Percentiles rank a stretch among this genome's conserved stretches.
phyloP scores from a whole-genome alignment of 2,113 vertebrate genomes.

The Lynx canadensis region DNA sequence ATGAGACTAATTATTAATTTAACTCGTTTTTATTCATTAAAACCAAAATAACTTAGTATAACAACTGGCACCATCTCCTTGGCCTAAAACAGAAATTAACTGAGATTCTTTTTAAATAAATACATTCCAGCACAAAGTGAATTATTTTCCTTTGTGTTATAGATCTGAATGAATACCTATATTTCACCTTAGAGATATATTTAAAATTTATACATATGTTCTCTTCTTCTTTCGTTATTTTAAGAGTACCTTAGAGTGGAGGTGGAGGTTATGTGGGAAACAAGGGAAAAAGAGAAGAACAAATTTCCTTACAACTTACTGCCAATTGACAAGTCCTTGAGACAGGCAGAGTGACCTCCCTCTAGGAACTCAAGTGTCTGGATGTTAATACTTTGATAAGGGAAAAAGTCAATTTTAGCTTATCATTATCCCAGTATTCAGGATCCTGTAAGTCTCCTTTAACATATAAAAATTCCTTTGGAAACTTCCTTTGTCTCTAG shows the following conservation, averaged over 20 bases:
- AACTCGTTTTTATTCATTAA: neutral
- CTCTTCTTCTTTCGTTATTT: neutral
- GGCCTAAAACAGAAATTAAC: neutral
- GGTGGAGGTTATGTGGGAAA: no score
- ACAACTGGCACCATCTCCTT: neutral
- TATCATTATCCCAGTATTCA: no score
- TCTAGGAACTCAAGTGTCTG: no score
- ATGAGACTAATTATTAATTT: slow-evolving; percentile 9
- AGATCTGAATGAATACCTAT: neutral
- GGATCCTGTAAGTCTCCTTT: no score
- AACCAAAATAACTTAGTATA: neutral
- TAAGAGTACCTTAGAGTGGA: neutral
- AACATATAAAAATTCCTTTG: no score
- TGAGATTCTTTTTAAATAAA: neutral
- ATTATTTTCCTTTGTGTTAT: neutral
- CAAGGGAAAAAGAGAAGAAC: no score
- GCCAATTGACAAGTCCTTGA: no score
- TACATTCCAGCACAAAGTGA: neutral
- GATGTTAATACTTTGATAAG: no score
- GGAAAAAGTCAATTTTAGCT: no score
- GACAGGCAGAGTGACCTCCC: no score
- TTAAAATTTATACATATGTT: neutral
- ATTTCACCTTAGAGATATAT: neutral
- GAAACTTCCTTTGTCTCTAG: no score
- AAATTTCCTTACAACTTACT: no score